A percentile compares a stretch with the other conserved stretches of the same genome.
Evolutionary conservation across 1,140 invertebrate genomes (phyloP).

Genomic region (Delia radicum): DNA sequence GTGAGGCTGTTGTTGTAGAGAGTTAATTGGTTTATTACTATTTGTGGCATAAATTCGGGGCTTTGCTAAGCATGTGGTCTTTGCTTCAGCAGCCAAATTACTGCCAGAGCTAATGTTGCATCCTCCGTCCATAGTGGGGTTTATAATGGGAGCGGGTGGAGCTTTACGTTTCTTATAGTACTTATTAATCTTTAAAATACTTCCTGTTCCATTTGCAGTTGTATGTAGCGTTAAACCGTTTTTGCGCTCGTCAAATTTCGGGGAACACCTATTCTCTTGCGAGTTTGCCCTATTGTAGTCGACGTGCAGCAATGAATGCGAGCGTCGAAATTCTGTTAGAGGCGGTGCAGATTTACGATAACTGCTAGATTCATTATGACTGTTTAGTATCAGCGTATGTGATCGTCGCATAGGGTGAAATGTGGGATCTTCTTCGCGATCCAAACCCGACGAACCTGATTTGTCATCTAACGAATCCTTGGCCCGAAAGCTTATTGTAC

Average conservation of each 20-base stretch:
- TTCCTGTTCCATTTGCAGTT: not conserved
- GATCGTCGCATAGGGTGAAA: conserved; percentile 29
- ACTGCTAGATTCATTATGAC: not conserved
- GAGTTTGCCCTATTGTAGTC: not conserved
- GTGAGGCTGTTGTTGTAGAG: not conserved
- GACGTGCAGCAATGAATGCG: conserved; percentile 35
- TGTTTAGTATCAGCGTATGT: conserved; percentile 31
- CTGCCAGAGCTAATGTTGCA: not conserved
- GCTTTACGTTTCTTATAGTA: conserved; percentile 39
- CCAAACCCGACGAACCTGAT: conserved; percentile 40
- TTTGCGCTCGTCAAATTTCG: not conserved
- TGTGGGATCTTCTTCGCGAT: not conserved
- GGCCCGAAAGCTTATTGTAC: conserved; percentile 69
- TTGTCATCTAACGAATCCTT: conserved; percentile 28
- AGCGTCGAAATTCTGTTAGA: conserved; percentile 31
- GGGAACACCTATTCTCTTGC: not conserved
- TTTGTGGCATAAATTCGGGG: not conserved
- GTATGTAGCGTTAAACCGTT: not conserved
- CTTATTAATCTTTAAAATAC: conserved; percentile 32
- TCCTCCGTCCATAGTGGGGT: not conserved
- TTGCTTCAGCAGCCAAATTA: not conserved
- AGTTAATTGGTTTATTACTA: not conserved
- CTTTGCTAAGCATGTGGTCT: not conserved
- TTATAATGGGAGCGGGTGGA: conserved; percentile 29
- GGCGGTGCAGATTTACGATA: not conserved